Percentiles rank a stretch among this genome's conserved stretches.
phyloP scores from a whole-genome alignment of 2,113 vertebrate genomes.

The Meles meles region DNA sequence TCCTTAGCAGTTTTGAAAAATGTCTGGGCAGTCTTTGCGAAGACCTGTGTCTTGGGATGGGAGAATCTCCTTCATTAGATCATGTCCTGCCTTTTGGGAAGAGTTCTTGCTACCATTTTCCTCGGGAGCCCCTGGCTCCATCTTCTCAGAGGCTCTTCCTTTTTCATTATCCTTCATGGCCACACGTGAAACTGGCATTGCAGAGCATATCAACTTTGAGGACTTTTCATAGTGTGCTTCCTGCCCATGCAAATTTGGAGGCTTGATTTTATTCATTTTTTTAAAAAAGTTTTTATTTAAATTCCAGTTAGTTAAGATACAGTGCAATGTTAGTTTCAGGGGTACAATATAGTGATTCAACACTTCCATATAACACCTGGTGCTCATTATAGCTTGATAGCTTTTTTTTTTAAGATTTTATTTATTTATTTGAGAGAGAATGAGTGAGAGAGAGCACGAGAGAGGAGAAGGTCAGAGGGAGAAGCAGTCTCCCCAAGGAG shows the following conservation, averaged over 20 bases:
- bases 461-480: too few species aligned
- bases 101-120: background rate
- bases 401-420: too few species aligned
- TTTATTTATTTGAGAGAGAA: too few species aligned
- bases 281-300: background rate
- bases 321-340: background rate
- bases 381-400: background rate
- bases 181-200: background rate
- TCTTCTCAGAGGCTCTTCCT: background rate
- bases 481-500: too few species aligned
- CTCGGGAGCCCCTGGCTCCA: background rate
- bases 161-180: background rate
- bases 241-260: background rate
- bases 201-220: background rate
- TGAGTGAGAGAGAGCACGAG: too few species aligned
- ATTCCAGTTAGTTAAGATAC: background rate
- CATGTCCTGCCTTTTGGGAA: background rate
- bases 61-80: background rate
- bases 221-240: background rate
- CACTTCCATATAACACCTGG: background rate
- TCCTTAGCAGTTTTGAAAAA: background rate
- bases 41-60: background rate
- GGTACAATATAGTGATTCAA: background rate
- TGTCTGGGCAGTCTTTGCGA: background rate
- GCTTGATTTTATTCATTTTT: background rate